Evolutionary conservation across 1,140 invertebrate genomes (phyloP).

Genomic region (Drosophila azteca): DNA sequence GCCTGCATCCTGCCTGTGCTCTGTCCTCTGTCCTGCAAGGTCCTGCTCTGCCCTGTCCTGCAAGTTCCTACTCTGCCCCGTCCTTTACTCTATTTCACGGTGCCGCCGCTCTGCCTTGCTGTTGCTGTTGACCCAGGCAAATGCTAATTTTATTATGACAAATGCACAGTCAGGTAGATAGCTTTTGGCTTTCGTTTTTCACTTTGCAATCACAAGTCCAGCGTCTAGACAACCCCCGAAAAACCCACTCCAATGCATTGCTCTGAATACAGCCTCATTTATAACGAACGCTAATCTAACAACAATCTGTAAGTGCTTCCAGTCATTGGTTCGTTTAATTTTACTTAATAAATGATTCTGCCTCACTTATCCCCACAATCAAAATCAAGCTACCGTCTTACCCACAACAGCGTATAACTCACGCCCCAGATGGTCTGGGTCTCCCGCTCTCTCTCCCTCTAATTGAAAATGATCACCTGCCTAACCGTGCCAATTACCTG

Average conservation of each 20-base stretch:
- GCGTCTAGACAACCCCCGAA: conserved; percentile 42
- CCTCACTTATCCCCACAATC: conserved; percentile 47
- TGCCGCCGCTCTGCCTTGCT: conserved; percentile 3
- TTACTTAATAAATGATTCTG: conserved; percentile 46
- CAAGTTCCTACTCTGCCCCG: neutral
- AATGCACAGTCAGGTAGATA: conserved; percentile 51
- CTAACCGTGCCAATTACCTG: conserved; percentile 27
- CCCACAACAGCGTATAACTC: conserved; percentile 51
- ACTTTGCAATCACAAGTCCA: conserved; percentile 48
- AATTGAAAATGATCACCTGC: conserved; percentile 73
- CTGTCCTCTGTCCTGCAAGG: conserved; percentile 20
- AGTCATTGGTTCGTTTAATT: conserved; percentile 53
- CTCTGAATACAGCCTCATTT: conserved; percentile 19
- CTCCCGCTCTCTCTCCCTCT: conserved; percentile 13
- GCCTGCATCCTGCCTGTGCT: conserved; percentile 6
- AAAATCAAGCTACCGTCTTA: conserved; percentile 57
- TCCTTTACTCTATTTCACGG: neutral
- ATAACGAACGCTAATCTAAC: conserved; percentile 43
- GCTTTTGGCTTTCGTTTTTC: conserved; percentile 19
- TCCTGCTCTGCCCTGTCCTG: neutral
- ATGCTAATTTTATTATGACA: conserved; percentile 77
- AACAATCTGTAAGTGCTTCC: conserved; percentile 48
- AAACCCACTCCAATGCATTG: conserved; percentile 11
- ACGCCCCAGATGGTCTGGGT: conserved; percentile 15
- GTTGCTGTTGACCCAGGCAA: conserved; percentile 57